Base-by-base conservation (phyloP, 2,113 vertebrate genomes). In the Microcebus lehilahytsara region DNA sequence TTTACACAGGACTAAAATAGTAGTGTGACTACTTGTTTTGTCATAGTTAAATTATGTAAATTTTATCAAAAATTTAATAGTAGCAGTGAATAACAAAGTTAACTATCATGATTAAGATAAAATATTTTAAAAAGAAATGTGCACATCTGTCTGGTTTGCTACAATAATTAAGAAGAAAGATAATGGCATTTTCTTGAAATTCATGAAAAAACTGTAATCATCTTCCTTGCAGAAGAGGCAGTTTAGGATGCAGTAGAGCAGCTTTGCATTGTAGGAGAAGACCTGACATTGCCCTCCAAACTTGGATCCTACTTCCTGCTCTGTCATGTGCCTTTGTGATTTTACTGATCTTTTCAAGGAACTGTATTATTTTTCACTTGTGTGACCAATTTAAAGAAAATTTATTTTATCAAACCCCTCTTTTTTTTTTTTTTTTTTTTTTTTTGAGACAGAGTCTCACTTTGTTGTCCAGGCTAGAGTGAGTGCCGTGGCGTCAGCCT, bases 11-110 rank as follows among this genome's bases (percentile, higher is more conserved):
- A 62, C 23, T 94, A 66, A 96, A 87, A 81, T 77, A 69, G 12
- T 49, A 46, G 14, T 71, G 87, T 91, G 14, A 46, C 12, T 94
- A 20, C 27, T 87, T 81, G 10, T 58, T 95, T 93, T 85, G 32
- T 92, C n/a, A 93, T 2, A 74, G 46, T 74, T 42, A 62, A 96
- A 62, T 79, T 37, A 72, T 62, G 5, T 58, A 60, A 72, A 69
- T 93, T 96, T 95, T 90, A 84, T 46, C 23, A 66, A 25, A n/a
- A 90, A 85, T 75, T 91, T 74, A 74, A 49, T 40, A 81, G 42
- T 32, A 37, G 20, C 64, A 69, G 4, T 77, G 64, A 91, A 67
- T 7, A 78, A 42, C 1, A 5, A 84, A 9, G 1, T 83, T 89
- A 89, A 69, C 32, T 69, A 22, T 51, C 37, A 20, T 37, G 14